A percentile compares a stretch with the other conserved stretches of the same genome.
Conservation (phyloP, 1,140 invertebrate genomes). For the Orchesella cincta region DNA sequence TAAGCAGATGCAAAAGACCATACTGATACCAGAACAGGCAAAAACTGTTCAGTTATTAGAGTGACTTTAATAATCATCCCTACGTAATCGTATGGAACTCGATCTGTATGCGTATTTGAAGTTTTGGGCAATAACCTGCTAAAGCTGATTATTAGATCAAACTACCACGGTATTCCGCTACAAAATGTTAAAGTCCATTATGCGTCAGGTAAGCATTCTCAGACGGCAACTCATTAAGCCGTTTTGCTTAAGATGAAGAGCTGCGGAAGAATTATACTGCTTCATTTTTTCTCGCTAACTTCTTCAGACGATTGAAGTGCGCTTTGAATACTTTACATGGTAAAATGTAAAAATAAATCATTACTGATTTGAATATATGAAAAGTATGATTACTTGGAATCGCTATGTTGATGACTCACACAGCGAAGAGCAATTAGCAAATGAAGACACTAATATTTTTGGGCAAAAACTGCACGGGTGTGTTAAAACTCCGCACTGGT, state of each 20-base stretch:
- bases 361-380: slow-evolving; percentile 79
- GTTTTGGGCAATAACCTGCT: slow-evolving; percentile 74
- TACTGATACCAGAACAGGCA: slow-evolving; percentile 63
- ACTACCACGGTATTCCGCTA: slow-evolving; percentile 72
- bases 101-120: slow-evolving; percentile 78
- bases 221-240: slow-evolving; percentile 28
- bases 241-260: too few species aligned
- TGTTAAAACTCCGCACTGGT: too few species aligned
- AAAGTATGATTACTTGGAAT: slow-evolving; percentile 73
- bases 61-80: slow-evolving; percentile 71
- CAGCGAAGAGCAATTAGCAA: slow-evolving; percentile 64
- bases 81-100: slow-evolving; percentile 72
- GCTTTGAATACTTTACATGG: slow-evolving; percentile 72
- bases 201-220: slow-evolving; percentile 69
- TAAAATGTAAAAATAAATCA: slow-evolving; percentile 74
- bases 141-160: slow-evolving; percentile 72
- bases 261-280: too few species aligned
- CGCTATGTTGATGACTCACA: slow-evolving; percentile 67
- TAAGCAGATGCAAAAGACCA: too few species aligned
- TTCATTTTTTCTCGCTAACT: too few species aligned
- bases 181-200: slow-evolving; percentile 70
- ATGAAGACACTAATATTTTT: slow-evolving; percentile 65
- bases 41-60: slow-evolving; percentile 71
- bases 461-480: slow-evolving; percentile 62
- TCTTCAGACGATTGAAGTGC: slow-evolving; percentile 68